These are phyloP conservation scores for Cerceris rybyensis DNA, from an alignment of 2,888 invertebrate genomes.

Conservation along the genomic window DNA sequence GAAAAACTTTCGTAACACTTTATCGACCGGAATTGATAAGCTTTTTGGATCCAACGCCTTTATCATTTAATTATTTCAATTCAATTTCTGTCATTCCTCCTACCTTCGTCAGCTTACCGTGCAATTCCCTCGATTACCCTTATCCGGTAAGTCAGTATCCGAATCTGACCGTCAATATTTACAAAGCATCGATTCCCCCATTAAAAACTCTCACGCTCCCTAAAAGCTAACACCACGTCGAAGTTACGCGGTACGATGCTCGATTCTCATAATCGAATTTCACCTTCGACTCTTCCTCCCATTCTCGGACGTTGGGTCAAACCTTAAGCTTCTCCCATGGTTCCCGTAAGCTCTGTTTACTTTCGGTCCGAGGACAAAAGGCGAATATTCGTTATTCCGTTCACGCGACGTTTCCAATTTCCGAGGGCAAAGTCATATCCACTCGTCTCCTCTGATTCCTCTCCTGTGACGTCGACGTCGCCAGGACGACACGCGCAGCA, in stretches of 20 bases:
- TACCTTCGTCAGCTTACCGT: no score
- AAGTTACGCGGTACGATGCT: neutral
- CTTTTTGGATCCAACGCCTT: no score
- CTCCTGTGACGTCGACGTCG: constrained; percentile 2
- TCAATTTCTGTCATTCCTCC: no score
- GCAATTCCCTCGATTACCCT: no score
- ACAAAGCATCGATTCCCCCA: no score
- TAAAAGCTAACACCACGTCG: no score
- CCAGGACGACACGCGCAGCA: constrained; percentile 14
- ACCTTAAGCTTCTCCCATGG: neutral
- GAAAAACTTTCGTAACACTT: no score
- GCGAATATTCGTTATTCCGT: constrained; percentile 61
- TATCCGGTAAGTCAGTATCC: no score
- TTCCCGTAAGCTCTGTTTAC: constrained; percentile 51
- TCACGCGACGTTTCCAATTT: constrained; percentile 67
- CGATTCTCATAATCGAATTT: neutral
- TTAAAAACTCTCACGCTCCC: no score
- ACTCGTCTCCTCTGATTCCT: constrained; percentile 41
- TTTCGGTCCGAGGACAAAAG: constrained; percentile 36
- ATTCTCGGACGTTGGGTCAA: neutral
- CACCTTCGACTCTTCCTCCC: neutral
- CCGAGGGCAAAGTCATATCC: constrained; percentile 57
- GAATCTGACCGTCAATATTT: no score
- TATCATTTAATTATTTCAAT: no score
- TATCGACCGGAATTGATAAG: no score